Conservation (phyloP, 2,113 vertebrate genomes). For the Chaetops frenatus region DNA sequence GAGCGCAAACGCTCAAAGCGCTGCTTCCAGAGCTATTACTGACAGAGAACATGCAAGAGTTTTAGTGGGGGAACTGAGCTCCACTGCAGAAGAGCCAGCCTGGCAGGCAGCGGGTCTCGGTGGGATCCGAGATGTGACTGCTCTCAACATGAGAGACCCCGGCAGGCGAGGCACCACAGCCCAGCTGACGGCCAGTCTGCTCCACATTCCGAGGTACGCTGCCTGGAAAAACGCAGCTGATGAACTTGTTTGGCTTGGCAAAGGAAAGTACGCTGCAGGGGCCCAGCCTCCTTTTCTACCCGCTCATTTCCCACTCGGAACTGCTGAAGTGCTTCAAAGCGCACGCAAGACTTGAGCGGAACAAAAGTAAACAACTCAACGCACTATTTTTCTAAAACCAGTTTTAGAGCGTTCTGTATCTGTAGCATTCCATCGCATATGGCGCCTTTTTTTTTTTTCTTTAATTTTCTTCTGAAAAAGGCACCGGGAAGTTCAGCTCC, state of each 20-base stretch:
- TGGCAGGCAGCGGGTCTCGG: neutral
- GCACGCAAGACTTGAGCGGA: rapidly evolving
- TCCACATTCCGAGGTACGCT: neutral
- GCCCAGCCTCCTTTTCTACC: too few relatives aligned
- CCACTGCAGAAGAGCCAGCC: neutral
- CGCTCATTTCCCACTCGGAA: neutral
- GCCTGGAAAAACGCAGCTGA: neutral
- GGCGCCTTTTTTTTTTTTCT: rapidly evolving
- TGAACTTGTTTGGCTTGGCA: rapidly evolving
- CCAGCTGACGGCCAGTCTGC: rapidly evolving
- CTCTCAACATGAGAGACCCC: rapidly evolving
- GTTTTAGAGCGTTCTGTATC: rapidly evolving
- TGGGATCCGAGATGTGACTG: rapidly evolving
- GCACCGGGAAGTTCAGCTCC: rapidly evolving
- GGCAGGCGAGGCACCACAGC: neutral
- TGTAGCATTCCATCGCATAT: rapidly evolving
- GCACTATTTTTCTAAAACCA: neutral
- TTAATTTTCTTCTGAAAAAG: too few relatives aligned
- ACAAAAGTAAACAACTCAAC: neutral
- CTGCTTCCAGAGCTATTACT: neutral
- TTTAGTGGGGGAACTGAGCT: neutral
- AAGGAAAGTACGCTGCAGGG: neutral
- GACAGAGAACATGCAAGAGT: neutral
- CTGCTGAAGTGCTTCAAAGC: neutral
- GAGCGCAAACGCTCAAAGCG: rapidly evolving